A percentile compares a stretch with the other conserved stretches of the same genome.
Evolutionary conservation across 2,113 vertebrate species (phyloP).

Genomic region (Electrona antarctica): DNA sequence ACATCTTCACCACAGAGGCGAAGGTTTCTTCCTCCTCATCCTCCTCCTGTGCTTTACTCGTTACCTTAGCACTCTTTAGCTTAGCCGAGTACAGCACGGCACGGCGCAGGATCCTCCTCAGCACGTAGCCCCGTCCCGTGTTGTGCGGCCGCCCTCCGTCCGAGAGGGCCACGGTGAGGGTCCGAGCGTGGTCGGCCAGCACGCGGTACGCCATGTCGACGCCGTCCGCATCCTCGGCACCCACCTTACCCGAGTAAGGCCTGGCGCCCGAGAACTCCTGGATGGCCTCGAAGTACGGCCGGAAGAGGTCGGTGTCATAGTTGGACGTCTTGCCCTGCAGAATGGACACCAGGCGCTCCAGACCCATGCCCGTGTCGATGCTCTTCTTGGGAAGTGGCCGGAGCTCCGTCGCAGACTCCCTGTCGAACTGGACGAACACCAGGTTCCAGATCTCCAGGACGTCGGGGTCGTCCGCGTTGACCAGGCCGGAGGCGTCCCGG

Average conservation of each 20-base stretch:
- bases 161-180: slow-evolving; percentile 87
- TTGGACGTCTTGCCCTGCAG: slow-evolving; percentile 93
- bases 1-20: slow-evolving; percentile 74
- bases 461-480: slow-evolving; percentile 75
- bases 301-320: slow-evolving; percentile 90
- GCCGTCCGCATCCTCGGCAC: slow-evolving; percentile 83
- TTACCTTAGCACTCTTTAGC: background rate
- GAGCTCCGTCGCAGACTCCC: slow-evolving; percentile 85
- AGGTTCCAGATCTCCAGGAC: slow-evolving; percentile 93
- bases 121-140: slow-evolving; percentile 87
- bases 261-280: slow-evolving; percentile 89
- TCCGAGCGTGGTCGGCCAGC: slow-evolving; percentile 88
- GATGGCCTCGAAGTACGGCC: slow-evolving; percentile 90
- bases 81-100: slow-evolving; percentile 88
- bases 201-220: slow-evolving; percentile 92
- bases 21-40: background rate
- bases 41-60: too few relatives aligned
- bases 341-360: slow-evolving; percentile 88
- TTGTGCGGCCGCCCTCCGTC: slow-evolving; percentile 89
- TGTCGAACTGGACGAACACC: slow-evolving; percentile 92
- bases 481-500: slow-evolving; percentile 84
- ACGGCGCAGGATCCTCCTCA: slow-evolving; percentile 87
- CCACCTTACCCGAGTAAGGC: slow-evolving; percentile 83
- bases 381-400: slow-evolving; percentile 90
- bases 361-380: slow-evolving; percentile 90